Percentiles rank a stretch among this genome's conserved stretches.
phyloP scores from a whole-genome alignment of 2,113 vertebrate species.

The Neodontobutis hainanensis region DNA sequence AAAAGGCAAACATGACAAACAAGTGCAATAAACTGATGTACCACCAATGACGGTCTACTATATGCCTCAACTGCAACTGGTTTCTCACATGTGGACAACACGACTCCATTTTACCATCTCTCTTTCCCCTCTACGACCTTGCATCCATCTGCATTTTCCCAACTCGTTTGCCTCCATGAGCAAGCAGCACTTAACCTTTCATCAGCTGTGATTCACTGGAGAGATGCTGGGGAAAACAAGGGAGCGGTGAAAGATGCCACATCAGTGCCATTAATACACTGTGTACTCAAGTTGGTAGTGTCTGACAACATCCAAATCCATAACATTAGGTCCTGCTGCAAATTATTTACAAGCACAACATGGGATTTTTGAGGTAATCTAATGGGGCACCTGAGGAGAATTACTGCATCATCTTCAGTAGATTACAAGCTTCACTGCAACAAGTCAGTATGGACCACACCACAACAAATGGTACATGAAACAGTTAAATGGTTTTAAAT shows the following conservation, averaged over 20 bases:
- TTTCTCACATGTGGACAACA: neutral
- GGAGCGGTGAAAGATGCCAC: slow-evolving; percentile 17
- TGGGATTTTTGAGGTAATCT: neutral
- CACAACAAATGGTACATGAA: no score
- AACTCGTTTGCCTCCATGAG: slow-evolving; percentile 34
- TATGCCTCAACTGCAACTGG: neutral
- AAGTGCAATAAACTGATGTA: neutral
- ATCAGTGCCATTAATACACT: slow-evolving; percentile 20
- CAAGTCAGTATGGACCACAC: no score
- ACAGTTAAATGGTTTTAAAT: no score
- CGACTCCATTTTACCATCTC: neutral
- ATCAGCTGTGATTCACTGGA: slow-evolving; percentile 29
- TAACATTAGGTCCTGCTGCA: neutral
- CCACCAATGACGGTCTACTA: neutral
- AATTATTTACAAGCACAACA: neutral
- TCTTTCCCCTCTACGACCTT: slow-evolving; percentile 2
- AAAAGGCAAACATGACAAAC: neutral
- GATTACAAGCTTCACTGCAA: neutral
- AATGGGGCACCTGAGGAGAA: neutral
- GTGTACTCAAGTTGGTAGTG: neutral
- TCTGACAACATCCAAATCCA: neutral
- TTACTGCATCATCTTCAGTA: neutral
- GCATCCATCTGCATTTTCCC: slow-evolving; percentile 29
- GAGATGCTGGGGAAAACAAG: slow-evolving; percentile 16
- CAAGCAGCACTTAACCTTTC: slow-evolving; percentile 55